Evolutionary conservation across 2,113 vertebrate species (phyloP), one percentile per base, ranked within the genome.

Genomic region (Petaurus breviceps): DNA sequence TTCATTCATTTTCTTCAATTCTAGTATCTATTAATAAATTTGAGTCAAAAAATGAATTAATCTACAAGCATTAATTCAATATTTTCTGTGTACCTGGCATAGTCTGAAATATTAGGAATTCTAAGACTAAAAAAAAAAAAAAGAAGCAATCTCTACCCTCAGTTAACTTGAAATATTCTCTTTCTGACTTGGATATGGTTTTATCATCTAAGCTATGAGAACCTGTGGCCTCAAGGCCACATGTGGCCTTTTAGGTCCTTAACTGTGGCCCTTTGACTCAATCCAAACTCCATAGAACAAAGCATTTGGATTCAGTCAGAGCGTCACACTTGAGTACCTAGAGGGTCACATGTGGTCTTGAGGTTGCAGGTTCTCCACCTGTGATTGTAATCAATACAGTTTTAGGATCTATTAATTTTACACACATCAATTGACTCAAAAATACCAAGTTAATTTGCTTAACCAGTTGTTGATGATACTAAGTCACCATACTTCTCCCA

Each of bases 161-260:
- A 96, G 92, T 10, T 57, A 51, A 95, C 57, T 55, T 55, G 31
- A 6, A 3, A 89, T 94, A 90, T 50, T 10, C 50, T 53, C 92
- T 92, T 95, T 96, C 26, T 91, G n/a, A n/a, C 11, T 91, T 7
- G 90, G 93, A 96, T 93, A 95, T 96, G n/a, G 84, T 37, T n/a
- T 77, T 11, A n/a, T 77, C 6, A 77, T n/a, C 16, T 52, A 22
- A 52, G 0, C 16, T 19, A 52, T 19, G 52, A 19, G 52, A 19
- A 4, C 16, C 52, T 52, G 52, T 4, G 52, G 16, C 52, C 16
- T 52, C 14, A 14, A 52, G 51, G 51, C 51, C 16, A 52, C 51
- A 19, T 19, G 51, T 52, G 51, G 16, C 3, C 51, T 1, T 52
- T 3, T 22, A 52, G 16, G 52, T 52, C 16, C 52, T 52, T 19